These are phyloP conservation scores for Eulithis testata DNA, from an alignment of 2,888 invertebrate species.

Conservation along the genomic window DNA sequence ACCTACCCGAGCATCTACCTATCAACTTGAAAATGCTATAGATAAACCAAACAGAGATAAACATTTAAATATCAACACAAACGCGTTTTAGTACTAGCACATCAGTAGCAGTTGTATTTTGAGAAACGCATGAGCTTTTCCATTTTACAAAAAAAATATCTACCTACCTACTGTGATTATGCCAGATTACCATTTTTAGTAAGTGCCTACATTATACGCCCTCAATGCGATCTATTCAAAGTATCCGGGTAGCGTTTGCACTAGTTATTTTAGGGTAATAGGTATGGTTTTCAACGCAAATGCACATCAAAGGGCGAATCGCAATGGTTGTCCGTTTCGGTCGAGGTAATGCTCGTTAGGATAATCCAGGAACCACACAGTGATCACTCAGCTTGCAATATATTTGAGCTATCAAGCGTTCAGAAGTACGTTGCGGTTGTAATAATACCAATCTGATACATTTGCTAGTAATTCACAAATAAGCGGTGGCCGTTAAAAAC, in stretches of 20 bases:
- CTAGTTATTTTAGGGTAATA: constrained; percentile 29
- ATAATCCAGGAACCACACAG: constrained; percentile 24
- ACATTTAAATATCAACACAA: too few species aligned
- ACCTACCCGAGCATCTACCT: constrained; percentile 4
- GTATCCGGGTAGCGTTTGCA: not conserved
- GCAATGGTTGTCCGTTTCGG: constrained; percentile 19
- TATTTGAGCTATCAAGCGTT: constrained; percentile 20
- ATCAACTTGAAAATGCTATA: not conserved
- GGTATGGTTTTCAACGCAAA: constrained; percentile 17
- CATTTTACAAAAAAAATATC: too few species aligned
- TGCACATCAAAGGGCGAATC: constrained; percentile 34
- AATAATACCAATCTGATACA: constrained; percentile 30
- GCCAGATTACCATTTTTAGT: too few species aligned
- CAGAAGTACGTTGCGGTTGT: constrained; percentile 22
- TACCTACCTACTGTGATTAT: too few species aligned
- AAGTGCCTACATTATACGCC: too few species aligned
- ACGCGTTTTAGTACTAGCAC: too few species aligned
- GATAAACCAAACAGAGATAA: too few species aligned
- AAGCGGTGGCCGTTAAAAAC: not conserved
- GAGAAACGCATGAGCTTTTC: too few species aligned
- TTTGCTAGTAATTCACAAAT: too few species aligned
- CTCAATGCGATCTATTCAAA: not conserved
- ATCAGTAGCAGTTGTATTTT: too few species aligned
- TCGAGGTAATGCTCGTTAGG: constrained; percentile 25
- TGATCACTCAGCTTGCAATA: constrained; percentile 28